A percentile compares a stretch with the other conserved stretches of the same genome.
Conservation (phyloP, 2,113 vertebrate species). For the Pangasianodon hypophthalmus region DNA sequence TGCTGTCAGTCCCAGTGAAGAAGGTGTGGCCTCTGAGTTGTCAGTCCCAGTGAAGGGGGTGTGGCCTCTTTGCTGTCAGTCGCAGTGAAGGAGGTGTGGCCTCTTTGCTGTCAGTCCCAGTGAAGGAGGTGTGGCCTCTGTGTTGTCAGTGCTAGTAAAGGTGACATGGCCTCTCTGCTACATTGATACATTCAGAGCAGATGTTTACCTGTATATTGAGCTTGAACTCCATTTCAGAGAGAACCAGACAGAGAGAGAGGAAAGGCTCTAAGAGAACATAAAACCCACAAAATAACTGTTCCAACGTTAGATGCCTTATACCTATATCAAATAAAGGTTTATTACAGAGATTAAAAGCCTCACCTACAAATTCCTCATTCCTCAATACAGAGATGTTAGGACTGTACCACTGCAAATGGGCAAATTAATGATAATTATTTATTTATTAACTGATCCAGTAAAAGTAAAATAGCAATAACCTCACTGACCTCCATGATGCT, state of each 20-base stretch:
- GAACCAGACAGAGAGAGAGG: slow-evolving; percentile 75
- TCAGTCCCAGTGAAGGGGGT: background rate
- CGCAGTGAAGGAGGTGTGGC: background rate
- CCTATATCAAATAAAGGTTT: background rate
- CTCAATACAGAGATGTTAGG: slow-evolving; percentile 71
- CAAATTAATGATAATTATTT: background rate
- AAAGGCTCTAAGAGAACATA: slow-evolving; percentile 74
- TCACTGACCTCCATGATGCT: slow-evolving; percentile 70
- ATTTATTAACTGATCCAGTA: background rate
- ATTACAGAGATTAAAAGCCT: slow-evolving; percentile 45
- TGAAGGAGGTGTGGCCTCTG: background rate
- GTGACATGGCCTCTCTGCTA: background rate
- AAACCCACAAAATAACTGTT: background rate
- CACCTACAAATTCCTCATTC: slow-evolving; percentile 77
- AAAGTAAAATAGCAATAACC: background rate
- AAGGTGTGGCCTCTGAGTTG: background rate
- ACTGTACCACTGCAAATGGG: slow-evolving; percentile 78
- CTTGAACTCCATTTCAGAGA: slow-evolving; percentile 79
- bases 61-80: background rate
- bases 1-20: background rate
- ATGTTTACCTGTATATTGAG: slow-evolving; percentile 77
- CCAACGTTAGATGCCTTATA: background rate
- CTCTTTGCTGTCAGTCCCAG: background rate
- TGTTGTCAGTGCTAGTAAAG: background rate
- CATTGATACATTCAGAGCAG: background rate